phyloP scores from a whole-genome alignment of 2,888 invertebrate species.

The Acleris emargana region DNA sequence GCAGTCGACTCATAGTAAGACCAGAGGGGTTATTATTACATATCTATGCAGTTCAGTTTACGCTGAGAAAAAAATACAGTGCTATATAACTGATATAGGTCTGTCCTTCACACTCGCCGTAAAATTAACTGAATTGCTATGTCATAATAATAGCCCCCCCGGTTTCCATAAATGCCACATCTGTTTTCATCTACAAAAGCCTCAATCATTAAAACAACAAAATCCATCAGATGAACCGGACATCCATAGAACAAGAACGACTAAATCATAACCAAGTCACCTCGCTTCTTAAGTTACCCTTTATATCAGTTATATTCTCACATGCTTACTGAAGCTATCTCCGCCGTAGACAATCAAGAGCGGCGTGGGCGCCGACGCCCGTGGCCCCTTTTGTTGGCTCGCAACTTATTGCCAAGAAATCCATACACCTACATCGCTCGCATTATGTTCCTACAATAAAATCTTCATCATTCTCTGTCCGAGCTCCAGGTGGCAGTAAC shows the following conservation, averaged over 20 bases:
- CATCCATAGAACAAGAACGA: background rate
- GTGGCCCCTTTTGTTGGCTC: slow-evolving; percentile 63
- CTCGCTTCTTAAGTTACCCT: slow-evolving; percentile 17
- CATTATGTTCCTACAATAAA: slow-evolving; percentile 69
- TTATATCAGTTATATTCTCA: slow-evolving; percentile 24
- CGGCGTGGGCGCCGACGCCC: slow-evolving; percentile 57
- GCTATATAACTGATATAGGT: too few species aligned
- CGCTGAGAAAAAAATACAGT: too few species aligned
- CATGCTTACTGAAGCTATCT: slow-evolving; percentile 53
- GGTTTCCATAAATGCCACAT: too few species aligned
- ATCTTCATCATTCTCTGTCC: slow-evolving; percentile 69
- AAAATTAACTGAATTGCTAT: too few species aligned
- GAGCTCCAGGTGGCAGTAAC: slow-evolving; percentile 61
- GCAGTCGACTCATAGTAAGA: too few species aligned
- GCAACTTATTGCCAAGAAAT: slow-evolving; percentile 66
- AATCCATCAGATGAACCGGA: background rate
- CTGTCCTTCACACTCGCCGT: too few species aligned
- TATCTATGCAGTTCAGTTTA: too few species aligned
- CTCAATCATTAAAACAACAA: too few species aligned
- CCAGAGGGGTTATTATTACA: too few species aligned
- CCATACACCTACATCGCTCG: slow-evolving; percentile 58
- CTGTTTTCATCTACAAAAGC: too few species aligned
- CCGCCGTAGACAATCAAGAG: slow-evolving; percentile 57
- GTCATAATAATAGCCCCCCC: too few species aligned
- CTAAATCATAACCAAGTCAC: slow-evolving; percentile 10